phyloP scores from a whole-genome alignment of 1,140 invertebrate species.

The Thaumatotibia leucotreta region DNA sequence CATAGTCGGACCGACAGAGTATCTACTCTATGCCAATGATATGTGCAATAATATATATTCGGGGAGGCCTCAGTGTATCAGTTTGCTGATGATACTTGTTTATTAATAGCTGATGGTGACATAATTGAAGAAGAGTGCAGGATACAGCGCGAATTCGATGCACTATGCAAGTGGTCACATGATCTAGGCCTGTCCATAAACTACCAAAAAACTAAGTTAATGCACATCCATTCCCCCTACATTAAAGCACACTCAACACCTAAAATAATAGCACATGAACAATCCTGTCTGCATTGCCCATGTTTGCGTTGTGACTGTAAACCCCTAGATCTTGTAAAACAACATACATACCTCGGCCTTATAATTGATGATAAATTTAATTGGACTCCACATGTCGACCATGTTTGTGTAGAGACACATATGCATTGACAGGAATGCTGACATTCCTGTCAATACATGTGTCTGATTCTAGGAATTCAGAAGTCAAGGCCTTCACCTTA shows the following conservation, averaged over 20 bases:
- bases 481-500: no score
- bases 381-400: slow-evolving; percentile 20
- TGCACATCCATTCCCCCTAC: no score
- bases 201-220: background rate
- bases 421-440: no score
- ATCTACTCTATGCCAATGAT: no score
- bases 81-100: no score
- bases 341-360: slow-evolving; percentile 19
- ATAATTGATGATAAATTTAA: no score
- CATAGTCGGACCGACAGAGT: background rate
- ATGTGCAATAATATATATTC: no score
- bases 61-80: no score
- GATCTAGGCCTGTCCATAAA: background rate
- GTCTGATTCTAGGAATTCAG: no score
- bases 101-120: background rate
- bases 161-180: background rate
- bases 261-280: background rate
- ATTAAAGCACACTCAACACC: background rate
- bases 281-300: background rate
- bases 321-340: background rate
- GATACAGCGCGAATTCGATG: background rate
- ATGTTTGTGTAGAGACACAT: no score
- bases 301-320: background rate
- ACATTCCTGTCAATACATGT: no score
- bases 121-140: background rate